Evolutionary conservation across 2,797 vertebrate genomes (phyloP).

Genomic region (Clarias pachynema): DNA sequence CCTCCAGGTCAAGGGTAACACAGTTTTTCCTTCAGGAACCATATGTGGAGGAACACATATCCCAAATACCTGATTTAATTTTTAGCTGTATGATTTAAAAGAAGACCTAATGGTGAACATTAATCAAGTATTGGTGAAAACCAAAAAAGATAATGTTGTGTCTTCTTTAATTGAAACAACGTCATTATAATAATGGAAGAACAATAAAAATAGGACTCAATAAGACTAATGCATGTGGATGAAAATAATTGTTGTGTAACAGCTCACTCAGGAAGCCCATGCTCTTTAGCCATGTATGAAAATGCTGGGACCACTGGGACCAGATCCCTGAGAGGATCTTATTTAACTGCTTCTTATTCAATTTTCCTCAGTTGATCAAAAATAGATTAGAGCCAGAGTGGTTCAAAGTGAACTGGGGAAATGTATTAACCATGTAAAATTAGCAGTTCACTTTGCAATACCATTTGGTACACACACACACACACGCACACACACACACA

Average conservation of each 20-base stretch:
- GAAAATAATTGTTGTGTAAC: not conserved
- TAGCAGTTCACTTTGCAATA: not conserved
- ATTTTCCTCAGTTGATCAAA: constrained; percentile 1
- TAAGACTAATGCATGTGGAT: not conserved
- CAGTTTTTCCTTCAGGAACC: not conserved
- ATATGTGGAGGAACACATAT: not conserved
- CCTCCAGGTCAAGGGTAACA: not conserved
- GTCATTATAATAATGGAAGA: not conserved
- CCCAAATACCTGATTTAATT: not conserved
- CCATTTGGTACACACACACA: not conserved
- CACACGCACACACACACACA: not conserved
- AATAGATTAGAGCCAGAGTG: not conserved
- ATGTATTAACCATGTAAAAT: not conserved
- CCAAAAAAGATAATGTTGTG: not conserved
- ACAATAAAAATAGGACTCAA: constrained; percentile 3
- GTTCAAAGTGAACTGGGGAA: not conserved
- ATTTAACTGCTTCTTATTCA: not conserved
- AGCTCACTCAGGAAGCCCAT: not conserved
- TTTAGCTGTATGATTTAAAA: not conserved
- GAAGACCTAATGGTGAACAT: not conserved
- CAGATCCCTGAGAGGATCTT: not conserved
- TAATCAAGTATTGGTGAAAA: not conserved
- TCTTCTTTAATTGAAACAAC: not conserved
- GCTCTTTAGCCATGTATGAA: not conserved
- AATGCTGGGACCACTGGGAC: not conserved